Base-by-base conservation (phyloP, 1,140 invertebrate species). In the Formica selysi region DNA sequence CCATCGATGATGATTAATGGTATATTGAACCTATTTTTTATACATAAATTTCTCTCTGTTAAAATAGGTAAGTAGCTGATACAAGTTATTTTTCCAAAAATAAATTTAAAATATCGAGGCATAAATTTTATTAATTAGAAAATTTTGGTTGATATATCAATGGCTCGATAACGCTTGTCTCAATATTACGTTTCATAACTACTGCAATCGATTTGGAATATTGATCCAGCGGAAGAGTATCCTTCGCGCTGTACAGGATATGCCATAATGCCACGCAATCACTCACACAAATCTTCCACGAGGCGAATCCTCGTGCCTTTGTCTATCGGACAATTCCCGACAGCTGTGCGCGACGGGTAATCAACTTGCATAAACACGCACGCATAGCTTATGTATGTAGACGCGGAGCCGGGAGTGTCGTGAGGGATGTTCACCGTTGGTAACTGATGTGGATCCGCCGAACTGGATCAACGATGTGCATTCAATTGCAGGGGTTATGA, bases 351-450 rank as follows among this genome's bases (percentile, higher is more conserved):
- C 54, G 79, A 83, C 79, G 54, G 68, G 79, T 83, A 83, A 83
- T 83, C 79, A 83, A 83, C 68, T 73, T 83, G 79, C 79, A 83
- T 83, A 83, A 83, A 83, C 79, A 83, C 79, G 79, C 54, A 44
- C 61, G 68, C 68, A 73, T 81, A 73, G 79, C 48, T 29, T 80
- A 80, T 59, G 78, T 36, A 41, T 11, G 65, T 70, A 71, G 78
- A 57, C 44, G 26, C 48, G 64, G n/a, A 26, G 44, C 44, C 44
- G 64, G 19, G 64, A 68, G 48, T 59, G 68, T 74, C 79, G 71
- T 83, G 79, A 83, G 79, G 79, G 54, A 83, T 83, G 79, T 36
- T 36, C 54, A 13, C 41, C 68, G 68, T 83, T 83, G 79, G 79
- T 71, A 83, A 83, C 79, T 61, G 79, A 83, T 83, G 68, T 83